A percentile compares a stretch with the other conserved stretches of the same genome.
Evolutionary conservation across 2,888 invertebrate genomes (phyloP).

Genomic region (Crioceris asparagi): DNA sequence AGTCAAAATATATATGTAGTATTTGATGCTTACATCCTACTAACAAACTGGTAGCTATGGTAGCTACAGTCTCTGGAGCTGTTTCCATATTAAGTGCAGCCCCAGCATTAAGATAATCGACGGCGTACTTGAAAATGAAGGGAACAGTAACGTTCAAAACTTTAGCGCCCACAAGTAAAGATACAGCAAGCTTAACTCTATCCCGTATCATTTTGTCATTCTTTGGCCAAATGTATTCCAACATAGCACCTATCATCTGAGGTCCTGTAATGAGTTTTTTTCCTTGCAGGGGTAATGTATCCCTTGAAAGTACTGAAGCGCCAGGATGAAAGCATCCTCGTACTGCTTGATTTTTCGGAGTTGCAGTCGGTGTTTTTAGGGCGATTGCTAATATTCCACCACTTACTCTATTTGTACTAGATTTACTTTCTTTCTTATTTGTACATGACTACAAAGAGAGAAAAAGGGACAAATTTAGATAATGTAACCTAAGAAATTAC

Average conservation of each 20-base stretch:
- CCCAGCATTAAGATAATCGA: slow-evolving; percentile 73
- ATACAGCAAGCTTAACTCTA: slow-evolving; percentile 73
- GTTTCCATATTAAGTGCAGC: slow-evolving; percentile 59
- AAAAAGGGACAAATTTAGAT: background rate
- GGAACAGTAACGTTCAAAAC: slow-evolving; percentile 86
- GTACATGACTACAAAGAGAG: slow-evolving; percentile 19
- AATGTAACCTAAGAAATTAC: slow-evolving; percentile 18
- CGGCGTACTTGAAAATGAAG: slow-evolving; percentile 87
- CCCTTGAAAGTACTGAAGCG: slow-evolving; percentile 45
- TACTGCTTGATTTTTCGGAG: slow-evolving; percentile 40
- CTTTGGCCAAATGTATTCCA: slow-evolving; percentile 92
- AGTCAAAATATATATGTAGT: background rate
- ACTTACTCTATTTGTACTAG: slow-evolving; percentile 17
- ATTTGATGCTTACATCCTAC: slow-evolving; percentile 62
- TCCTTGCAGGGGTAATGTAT: slow-evolving; percentile 47
- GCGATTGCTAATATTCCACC: slow-evolving; percentile 28
- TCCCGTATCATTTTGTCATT: slow-evolving; percentile 63
- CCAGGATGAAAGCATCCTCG: slow-evolving; percentile 91
- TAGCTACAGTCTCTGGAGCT: slow-evolving; percentile 69
- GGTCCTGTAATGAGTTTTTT: slow-evolving; percentile 50
- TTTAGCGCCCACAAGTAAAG: slow-evolving; percentile 73
- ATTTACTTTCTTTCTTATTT: slow-evolving; percentile 18
- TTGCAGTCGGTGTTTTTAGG: slow-evolving; percentile 24
- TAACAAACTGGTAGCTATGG: slow-evolving; percentile 68
- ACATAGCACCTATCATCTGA: slow-evolving; percentile 81